phyloP scores from a whole-genome alignment of 2,888 invertebrate genomes.

The Torymus aiolomorphi region DNA sequence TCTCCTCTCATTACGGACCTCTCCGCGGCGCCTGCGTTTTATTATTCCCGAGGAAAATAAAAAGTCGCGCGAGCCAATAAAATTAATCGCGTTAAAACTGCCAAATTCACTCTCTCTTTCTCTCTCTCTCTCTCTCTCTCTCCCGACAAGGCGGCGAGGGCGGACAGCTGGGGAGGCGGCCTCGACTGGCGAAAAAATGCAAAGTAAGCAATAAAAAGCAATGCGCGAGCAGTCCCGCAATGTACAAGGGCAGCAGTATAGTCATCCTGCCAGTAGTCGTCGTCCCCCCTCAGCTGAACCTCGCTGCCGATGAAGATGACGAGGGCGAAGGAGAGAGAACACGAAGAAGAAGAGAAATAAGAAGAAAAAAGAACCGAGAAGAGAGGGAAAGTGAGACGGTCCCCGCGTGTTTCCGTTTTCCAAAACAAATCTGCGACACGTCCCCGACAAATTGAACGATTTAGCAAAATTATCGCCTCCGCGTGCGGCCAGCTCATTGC shows the following conservation, averaged over 20 bases:
- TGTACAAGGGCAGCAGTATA: not conserved
- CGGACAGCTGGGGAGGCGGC: too few species aligned
- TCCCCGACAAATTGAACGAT: constrained; percentile 63
- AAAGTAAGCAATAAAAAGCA: constrained; percentile 50
- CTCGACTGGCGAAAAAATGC: constrained; percentile 34
- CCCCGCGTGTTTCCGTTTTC: constrained; percentile 24
- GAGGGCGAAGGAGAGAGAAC: too few species aligned
- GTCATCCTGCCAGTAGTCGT: not conserved
- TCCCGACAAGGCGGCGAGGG: too few species aligned
- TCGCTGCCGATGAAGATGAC: too few species aligned
- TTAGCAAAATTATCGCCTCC: constrained; percentile 61
- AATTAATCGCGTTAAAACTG: constrained; percentile 51
- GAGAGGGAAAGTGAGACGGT: not conserved
- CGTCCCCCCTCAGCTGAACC: too few species aligned
- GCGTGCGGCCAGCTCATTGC: constrained; percentile 45
- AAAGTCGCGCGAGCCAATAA: constrained; percentile 33
- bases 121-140: too few species aligned
- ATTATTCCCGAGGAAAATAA: constrained; percentile 38
- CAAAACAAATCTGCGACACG: constrained; percentile 52
- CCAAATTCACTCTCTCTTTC: constrained; percentile 37
- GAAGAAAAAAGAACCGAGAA: not conserved
- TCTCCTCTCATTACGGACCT: constrained; percentile 23
- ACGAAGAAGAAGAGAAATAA: not conserved
- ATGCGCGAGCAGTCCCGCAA: constrained; percentile 12
- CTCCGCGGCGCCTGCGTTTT: constrained; percentile 38